Evolutionary conservation across 2,797 vertebrate genomes (phyloP).

Genomic region (Pangasius mekongensis): DNA sequence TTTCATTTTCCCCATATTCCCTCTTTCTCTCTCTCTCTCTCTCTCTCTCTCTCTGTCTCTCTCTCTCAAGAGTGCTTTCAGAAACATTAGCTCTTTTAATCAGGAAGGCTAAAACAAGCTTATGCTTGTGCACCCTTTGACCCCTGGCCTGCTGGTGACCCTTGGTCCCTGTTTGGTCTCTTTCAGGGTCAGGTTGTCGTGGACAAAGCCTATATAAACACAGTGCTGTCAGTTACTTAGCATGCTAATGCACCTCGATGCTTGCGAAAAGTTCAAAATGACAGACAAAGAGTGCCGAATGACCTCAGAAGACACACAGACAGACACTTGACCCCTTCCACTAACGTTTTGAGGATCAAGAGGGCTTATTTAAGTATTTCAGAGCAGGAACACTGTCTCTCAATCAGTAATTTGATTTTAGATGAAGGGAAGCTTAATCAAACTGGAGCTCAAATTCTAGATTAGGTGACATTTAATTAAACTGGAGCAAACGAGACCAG

Average conservation of each 20-base stretch:
- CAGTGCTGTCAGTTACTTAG: slow-evolving; percentile 53
- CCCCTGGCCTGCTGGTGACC: slow-evolving; percentile 46
- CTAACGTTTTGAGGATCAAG: slow-evolving; percentile 16
- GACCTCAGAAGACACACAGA: slow-evolving; percentile 22
- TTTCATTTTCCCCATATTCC: not conserved
- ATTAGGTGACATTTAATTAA: slow-evolving; percentile 32
- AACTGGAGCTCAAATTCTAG: slow-evolving; percentile 19
- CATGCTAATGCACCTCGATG: slow-evolving; percentile 49
- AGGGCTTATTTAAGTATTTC: slow-evolving; percentile 35
- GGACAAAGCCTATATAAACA: slow-evolving; percentile 58
- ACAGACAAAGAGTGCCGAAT: slow-evolving; percentile 22
- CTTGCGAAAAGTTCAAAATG: slow-evolving; percentile 25
- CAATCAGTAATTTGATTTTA: slow-evolving; percentile 28
- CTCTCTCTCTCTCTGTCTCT: not conserved
- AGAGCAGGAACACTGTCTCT: slow-evolving; percentile 18
- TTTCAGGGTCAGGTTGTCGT: slow-evolving; percentile 53
- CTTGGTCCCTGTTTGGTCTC: slow-evolving; percentile 48
- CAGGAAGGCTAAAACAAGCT: slow-evolving; percentile 52
- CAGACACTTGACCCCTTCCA: slow-evolving; percentile 43
- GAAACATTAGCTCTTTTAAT: slow-evolving; percentile 56
- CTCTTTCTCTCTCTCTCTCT: not conserved
- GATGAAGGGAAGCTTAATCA: slow-evolving; percentile 35
- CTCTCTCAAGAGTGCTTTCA: slow-evolving; percentile 33
- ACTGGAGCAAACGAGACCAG: slow-evolving; percentile 6
- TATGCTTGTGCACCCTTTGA: slow-evolving; percentile 37